Conservation (phyloP, 2,888 invertebrate species). For the Scaptomyza cyrtandrae region DNA sequence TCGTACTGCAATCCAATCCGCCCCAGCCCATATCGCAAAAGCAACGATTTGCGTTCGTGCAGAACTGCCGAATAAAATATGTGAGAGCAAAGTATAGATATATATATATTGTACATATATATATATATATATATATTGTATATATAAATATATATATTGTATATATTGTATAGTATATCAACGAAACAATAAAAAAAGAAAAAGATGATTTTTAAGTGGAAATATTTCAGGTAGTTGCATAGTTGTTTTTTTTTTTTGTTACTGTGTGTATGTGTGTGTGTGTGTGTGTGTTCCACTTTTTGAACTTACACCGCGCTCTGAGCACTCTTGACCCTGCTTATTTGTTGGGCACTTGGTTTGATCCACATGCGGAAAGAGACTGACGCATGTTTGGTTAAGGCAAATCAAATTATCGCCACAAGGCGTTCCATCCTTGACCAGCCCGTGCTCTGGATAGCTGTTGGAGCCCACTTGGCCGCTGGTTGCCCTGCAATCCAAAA, state of each 20-base stretch:
- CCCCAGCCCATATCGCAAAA: slow-evolving; percentile 95
- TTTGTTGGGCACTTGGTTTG: slow-evolving; percentile 95
- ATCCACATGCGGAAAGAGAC: slow-evolving; percentile 93
- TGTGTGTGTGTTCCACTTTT: slow-evolving; percentile 29
- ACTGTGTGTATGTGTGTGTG: background rate
- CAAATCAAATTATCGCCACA: slow-evolving; percentile 97
- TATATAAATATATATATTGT: too few relatives aligned
- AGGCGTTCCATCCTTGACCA: slow-evolving; percentile 96
- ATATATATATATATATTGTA: background rate
- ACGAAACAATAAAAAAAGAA: background rate
- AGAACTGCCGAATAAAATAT: slow-evolving; percentile 87
- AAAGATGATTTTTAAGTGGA: slow-evolving; percentile 15
- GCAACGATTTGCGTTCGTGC: slow-evolving; percentile 96
- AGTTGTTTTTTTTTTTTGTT: too few relatives aligned
- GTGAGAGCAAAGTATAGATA: slow-evolving; percentile 13
- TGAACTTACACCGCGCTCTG: slow-evolving; percentile 95
- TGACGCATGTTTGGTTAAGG: slow-evolving; percentile 96
- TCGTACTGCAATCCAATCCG: slow-evolving; percentile 93
- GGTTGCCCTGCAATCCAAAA: slow-evolving; percentile 88
- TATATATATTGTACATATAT: slow-evolving; percentile 7
- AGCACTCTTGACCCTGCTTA: slow-evolving; percentile 95
- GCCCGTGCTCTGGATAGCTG: slow-evolving; percentile 91
- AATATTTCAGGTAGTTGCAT: slow-evolving; percentile 7
- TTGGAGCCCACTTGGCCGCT: slow-evolving; percentile 88
- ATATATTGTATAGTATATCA: too few relatives aligned